phyloP scores from a whole-genome alignment of 2,888 invertebrate genomes.

The Notodonta dromedarius region DNA sequence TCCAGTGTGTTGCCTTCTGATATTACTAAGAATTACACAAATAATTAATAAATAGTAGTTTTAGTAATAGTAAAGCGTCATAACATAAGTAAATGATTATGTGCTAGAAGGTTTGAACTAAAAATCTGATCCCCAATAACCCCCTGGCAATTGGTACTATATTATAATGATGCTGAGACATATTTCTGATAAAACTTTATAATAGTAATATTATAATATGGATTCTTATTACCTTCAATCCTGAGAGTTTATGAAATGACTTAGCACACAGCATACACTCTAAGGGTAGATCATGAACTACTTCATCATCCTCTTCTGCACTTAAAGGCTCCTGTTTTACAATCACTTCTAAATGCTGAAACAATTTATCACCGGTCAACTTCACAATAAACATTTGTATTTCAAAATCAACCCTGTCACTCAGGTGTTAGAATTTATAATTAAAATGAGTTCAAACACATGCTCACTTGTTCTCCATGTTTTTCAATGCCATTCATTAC shows the following conservation, averaged over 20 bases:
- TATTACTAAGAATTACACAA: no score
- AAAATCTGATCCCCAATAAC: no score
- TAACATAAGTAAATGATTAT: no score
- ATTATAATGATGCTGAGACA: no score
- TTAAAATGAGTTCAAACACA: background rate
- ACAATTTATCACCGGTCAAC: constrained; percentile 11
- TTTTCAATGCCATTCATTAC: constrained; percentile 23
- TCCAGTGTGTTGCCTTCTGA: no score
- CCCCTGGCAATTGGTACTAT: no score
- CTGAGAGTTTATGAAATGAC: constrained; percentile 62
- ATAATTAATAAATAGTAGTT: no score
- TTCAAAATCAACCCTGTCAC: background rate
- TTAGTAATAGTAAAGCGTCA: no score
- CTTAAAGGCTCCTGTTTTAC: constrained; percentile 66
- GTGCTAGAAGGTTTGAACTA: no score
- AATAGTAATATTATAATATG: no score
- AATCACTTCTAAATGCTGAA: constrained; percentile 39
- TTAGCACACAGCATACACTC: constrained; percentile 72
- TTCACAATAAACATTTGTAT: background rate
- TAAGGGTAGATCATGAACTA: constrained; percentile 52
- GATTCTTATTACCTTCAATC: constrained; percentile 61
- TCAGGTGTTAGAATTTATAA: background rate
- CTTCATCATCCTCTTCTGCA: constrained; percentile 55
- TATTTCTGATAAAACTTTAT: no score
- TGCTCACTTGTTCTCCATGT: constrained; percentile 15